Percentiles rank a stretch among this genome's conserved stretches.
Evolutionary conservation across 2,113 vertebrate species (phyloP).

Genomic region (Salvator merianae): DNA sequence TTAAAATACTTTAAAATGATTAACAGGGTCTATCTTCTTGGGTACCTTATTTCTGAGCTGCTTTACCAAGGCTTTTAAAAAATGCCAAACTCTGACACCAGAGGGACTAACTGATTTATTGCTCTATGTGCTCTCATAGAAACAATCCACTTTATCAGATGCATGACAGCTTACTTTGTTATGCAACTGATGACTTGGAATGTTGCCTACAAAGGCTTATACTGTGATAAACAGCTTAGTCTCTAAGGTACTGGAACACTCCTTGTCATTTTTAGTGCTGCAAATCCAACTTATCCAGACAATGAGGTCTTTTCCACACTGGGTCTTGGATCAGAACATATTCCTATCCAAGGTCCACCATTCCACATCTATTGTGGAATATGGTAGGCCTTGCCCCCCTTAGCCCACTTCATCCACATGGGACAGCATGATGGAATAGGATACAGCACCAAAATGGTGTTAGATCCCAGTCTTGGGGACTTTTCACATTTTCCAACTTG

Average conservation of each 20-base stretch:
- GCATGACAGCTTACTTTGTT: constrained; percentile 19
- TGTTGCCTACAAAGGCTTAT: not conserved
- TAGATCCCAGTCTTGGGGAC: too few relatives aligned
- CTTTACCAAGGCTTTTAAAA: not conserved
- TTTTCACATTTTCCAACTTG: too few relatives aligned
- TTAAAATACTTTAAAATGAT: constrained; percentile 1
- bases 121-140: not conserved
- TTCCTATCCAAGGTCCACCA: too few relatives aligned
- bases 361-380: too few relatives aligned
- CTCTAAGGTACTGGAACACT: not conserved
- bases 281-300: not conserved
- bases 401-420: too few relatives aligned
- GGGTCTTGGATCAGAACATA: too few relatives aligned
- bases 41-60: constrained; percentile 4
- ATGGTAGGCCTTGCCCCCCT: too few relatives aligned
- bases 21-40: not conserved
- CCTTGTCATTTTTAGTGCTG: not conserved
- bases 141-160: constrained; percentile 21
- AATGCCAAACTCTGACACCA: not conserved
- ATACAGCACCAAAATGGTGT: too few relatives aligned
- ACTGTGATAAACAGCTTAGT: not conserved
- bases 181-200: constrained; percentile 8
- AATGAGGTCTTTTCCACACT: not conserved
- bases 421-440: too few relatives aligned
- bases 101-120: constrained; percentile 23